Base-by-base conservation (phyloP, 2,888 invertebrate species). In the Protonemura montana region DNA sequence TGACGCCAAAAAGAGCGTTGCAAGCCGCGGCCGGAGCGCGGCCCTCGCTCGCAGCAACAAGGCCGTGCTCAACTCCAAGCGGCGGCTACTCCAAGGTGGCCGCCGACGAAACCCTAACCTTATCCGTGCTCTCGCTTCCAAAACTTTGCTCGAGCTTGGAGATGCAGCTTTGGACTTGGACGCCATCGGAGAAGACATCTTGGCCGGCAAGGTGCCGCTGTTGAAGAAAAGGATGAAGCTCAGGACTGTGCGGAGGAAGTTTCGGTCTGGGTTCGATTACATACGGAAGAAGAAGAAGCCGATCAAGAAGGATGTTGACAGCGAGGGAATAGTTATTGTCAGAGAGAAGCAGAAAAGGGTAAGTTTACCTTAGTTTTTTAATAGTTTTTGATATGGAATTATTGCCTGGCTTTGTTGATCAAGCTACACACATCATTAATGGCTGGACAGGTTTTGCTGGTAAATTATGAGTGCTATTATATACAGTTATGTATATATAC, bases 271-370 rank as follows among this genome's bases (percentile, higher is more conserved):
- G 7, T 97, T 97, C 91, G 97, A 97, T 92, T 97, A 97, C 89
- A 96, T 97, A 87, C 93, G 97, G 59, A 97, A 97, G 90, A 97
- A 97, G 92, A 97, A 97, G 91, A 96, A 96, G 90, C 94, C 94
- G 81, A 91, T 92, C 0, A 92, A 93, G 89, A 94, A 94, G 90
- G 95, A 95, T 88, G 93, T 93, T 78, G 89, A 81, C 30, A 59
- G 59, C 59, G 59, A 59, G 59, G 87, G 86, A 28, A 59, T 77
- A 42, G 87, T 87, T 82, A 10, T 76, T 35, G 16, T 82, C 27
- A 87, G 86, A 29, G 88, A 87, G 10, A 88, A 84, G 59, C 59
- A 10, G 59, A 88, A 86, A 85, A 88, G 87, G 87, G 88, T 88
- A 86, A 82, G 78, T 85, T 59, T 2, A n/a, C n/a, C n/a, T n/a